Percentiles rank a stretch among this genome's conserved stretches.
Evolutionary conservation across 2,113 vertebrate genomes (phyloP).

Genomic region (Suricata suricatta): DNA sequence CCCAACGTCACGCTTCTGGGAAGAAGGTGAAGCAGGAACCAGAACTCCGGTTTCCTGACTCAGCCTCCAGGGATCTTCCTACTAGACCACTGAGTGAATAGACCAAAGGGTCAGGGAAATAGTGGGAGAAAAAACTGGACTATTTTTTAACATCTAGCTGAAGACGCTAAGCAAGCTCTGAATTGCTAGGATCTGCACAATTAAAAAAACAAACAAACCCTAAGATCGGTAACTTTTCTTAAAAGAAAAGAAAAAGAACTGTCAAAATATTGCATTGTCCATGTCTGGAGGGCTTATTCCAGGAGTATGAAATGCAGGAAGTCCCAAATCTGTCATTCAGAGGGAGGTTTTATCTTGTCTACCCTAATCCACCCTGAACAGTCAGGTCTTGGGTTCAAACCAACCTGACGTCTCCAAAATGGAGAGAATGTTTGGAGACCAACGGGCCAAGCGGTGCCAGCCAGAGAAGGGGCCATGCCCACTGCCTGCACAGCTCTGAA

Average conservation of each 20-base stretch:
- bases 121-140: background rate
- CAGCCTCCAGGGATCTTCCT: background rate
- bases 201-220: background rate
- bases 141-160: background rate
- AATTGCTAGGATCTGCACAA: background rate
- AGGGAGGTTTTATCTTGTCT: background rate
- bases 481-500: background rate
- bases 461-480: background rate
- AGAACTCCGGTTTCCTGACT: background rate
- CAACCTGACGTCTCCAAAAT: background rate
- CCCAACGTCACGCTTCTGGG: background rate
- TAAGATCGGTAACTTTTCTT: background rate
- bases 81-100: background rate
- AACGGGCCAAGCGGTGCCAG: background rate
- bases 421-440: constrained; percentile 29
- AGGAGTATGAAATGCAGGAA: background rate
- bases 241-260: background rate
- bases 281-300: rapidly evolving
- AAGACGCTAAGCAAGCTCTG: background rate
- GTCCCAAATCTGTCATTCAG: background rate
- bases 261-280: background rate
- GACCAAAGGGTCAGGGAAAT: background rate
- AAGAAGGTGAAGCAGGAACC: background rate
- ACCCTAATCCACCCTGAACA: too few relatives aligned
- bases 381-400: background rate